Percentiles rank a stretch among this genome's conserved stretches.
Conservation (phyloP, 2,888 invertebrate species). For the Eumacrocentrus americanus region DNA sequence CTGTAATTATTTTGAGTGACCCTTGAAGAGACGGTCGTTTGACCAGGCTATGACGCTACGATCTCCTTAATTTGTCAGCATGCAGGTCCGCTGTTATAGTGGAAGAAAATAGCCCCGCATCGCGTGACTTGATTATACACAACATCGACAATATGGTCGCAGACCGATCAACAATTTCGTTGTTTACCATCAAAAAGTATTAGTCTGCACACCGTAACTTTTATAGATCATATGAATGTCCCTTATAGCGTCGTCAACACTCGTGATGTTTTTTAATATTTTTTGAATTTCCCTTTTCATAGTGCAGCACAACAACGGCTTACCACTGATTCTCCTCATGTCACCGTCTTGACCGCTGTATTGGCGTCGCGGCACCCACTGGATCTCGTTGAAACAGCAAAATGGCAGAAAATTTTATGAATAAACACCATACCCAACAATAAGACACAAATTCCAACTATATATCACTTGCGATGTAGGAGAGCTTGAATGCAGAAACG, state of each 20-base stretch:
- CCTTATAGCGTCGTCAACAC: not conserved
- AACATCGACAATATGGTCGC: slow-evolving; percentile 11
- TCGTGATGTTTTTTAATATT: not conserved
- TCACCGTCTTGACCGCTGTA: slow-evolving; percentile 40
- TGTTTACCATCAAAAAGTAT: not conserved
- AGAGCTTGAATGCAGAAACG: slow-evolving; percentile 30
- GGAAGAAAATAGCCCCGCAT: slow-evolving; percentile 23
- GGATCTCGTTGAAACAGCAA: slow-evolving; percentile 11
- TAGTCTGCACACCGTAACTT: not conserved
- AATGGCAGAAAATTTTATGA: slow-evolving; percentile 17
- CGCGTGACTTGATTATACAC: slow-evolving; percentile 20
- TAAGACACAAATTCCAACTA: not conserved
- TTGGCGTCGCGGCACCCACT: slow-evolving; percentile 24
- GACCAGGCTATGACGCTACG: too few species aligned
- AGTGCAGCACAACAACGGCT: slow-evolving; percentile 39
- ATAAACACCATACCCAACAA: slow-evolving; percentile 24
- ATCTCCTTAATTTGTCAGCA: slow-evolving; percentile 16
- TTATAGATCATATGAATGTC: too few species aligned
- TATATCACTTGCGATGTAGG: slow-evolving; percentile 34
- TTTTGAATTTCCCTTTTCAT: not conserved
- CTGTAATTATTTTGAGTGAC: too few species aligned
- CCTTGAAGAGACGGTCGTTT: too few species aligned
- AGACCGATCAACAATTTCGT: slow-evolving; percentile 10
- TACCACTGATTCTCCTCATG: slow-evolving; percentile 59
- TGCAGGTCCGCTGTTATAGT: slow-evolving; percentile 19